Percentiles rank a stretch among this genome's conserved stretches.
Evolutionary conservation across 2,113 vertebrate species (phyloP).

Genomic region (Strix aluco): DNA sequence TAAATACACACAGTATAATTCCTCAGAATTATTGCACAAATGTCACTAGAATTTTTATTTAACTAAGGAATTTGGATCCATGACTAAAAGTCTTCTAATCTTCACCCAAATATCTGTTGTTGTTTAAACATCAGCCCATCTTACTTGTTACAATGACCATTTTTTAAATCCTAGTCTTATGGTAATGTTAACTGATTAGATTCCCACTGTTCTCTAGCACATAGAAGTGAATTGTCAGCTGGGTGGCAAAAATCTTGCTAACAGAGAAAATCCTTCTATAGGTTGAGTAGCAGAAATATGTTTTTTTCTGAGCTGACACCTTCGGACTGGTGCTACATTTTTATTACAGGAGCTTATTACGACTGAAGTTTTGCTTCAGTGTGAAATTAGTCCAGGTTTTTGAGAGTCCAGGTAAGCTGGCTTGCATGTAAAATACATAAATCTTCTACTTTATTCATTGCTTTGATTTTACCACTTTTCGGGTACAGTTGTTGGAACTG

Average conservation of each 20-base stretch:
- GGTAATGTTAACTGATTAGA: not conserved
- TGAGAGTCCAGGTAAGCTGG: not conserved
- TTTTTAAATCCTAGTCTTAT: not conserved
- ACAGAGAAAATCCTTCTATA: not conserved
- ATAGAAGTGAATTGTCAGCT: not conserved
- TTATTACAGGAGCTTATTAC: not conserved
- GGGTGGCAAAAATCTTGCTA: not conserved
- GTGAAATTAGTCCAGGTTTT: not conserved
- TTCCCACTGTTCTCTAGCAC: not conserved
- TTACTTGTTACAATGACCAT: not conserved
- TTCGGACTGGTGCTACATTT: not conserved
- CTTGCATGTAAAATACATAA: not conserved
- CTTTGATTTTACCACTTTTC: not conserved
- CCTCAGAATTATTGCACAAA: not conserved
- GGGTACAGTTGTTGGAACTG: not conserved
- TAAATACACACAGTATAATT: not conserved
- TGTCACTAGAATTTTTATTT: not conserved
- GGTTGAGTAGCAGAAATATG: not conserved
- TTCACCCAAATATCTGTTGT: not conserved
- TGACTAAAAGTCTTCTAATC: not conserved
- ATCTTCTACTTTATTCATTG: not conserved
- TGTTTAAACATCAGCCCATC: not conserved
- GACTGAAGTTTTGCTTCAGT: not conserved
- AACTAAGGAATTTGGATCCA: not conserved
- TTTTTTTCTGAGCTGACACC: not conserved